Evolutionary conservation across 2,888 invertebrate genomes (phyloP).

Genomic region (Standfussiana lucernea): DNA sequence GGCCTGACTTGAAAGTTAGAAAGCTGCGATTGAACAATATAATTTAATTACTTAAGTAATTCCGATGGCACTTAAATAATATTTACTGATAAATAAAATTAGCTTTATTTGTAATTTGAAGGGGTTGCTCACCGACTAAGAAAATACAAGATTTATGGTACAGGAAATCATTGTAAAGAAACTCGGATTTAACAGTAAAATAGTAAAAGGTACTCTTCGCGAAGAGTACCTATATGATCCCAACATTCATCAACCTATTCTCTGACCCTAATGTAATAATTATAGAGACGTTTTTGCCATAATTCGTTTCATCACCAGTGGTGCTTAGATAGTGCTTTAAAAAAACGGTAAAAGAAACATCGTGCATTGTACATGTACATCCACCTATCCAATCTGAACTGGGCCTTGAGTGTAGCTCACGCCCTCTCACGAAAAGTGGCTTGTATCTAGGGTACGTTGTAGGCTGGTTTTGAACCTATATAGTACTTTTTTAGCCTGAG

Average conservation of each 20-base stretch:
- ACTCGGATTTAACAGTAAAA: background rate
- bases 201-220: no score
- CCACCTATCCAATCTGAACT: background rate
- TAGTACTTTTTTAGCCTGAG: no score
- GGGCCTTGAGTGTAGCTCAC: background rate
- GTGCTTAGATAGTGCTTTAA: no score
- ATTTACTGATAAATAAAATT: background rate
- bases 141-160: background rate
- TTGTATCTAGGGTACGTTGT: no score
- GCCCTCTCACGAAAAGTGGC: background rate
- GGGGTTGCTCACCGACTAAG: background rate
- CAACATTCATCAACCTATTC: background rate
- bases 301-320: background rate
- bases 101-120: background rate
- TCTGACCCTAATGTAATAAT: background rate
- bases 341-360: background rate
- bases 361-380: no score
- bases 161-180: background rate
- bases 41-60: constrained; percentile 16
- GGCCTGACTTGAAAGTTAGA: constrained; percentile 43
- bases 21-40: constrained; percentile 44
- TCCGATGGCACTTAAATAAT: background rate
- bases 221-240: background rate
- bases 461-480: no score
- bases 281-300: background rate